Conservation (phyloP, 2,888 invertebrate species). For the Ormyrus labotus region DNA sequence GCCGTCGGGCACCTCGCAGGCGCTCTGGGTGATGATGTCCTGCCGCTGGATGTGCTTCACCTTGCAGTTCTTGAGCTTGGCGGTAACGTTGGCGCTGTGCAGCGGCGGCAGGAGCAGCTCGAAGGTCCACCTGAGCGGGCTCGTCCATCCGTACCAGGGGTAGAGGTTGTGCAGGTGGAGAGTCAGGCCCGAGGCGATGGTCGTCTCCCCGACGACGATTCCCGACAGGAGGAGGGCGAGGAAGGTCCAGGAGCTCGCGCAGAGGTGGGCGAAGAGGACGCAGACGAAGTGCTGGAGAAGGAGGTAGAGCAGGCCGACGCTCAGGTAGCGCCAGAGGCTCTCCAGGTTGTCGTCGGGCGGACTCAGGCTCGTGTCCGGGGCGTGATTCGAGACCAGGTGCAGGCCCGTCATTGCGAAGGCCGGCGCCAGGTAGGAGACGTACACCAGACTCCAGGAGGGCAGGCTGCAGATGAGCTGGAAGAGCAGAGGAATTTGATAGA, state of each 20-base stretch:
- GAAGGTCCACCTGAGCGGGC: constrained; percentile 71
- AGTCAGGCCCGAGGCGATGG: constrained; percentile 68
- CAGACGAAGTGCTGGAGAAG: constrained; percentile 71
- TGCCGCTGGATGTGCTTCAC: constrained; percentile 86
- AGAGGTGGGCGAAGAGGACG: constrained; percentile 68
- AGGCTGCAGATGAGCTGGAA: constrained; percentile 86
- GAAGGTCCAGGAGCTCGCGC: constrained; percentile 67
- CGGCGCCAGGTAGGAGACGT: constrained; percentile 90
- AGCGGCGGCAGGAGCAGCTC: constrained; percentile 68
- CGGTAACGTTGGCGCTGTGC: constrained; percentile 64
- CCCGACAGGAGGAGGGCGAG: constrained; percentile 69
- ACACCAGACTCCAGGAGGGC: constrained; percentile 87
- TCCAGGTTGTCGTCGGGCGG: constrained; percentile 69
- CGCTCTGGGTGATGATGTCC: constrained; percentile 90
- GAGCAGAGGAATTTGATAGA: background rate
- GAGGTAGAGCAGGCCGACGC: constrained; percentile 69
- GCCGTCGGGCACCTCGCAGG: constrained; percentile 89
- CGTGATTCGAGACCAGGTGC: constrained; percentile 75
- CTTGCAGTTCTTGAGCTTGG: constrained; percentile 69
- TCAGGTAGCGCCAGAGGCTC: constrained; percentile 71
- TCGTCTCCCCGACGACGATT: constrained; percentile 68
- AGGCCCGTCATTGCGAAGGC: constrained; percentile 92
- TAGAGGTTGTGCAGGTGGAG: constrained; percentile 71
- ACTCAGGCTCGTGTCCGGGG: constrained; percentile 8
- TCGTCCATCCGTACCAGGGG: constrained; percentile 69